These are phyloP conservation scores for Osmoderma eremita DNA, from an alignment of 2,888 invertebrate species.

Conservation along the genomic window DNA sequence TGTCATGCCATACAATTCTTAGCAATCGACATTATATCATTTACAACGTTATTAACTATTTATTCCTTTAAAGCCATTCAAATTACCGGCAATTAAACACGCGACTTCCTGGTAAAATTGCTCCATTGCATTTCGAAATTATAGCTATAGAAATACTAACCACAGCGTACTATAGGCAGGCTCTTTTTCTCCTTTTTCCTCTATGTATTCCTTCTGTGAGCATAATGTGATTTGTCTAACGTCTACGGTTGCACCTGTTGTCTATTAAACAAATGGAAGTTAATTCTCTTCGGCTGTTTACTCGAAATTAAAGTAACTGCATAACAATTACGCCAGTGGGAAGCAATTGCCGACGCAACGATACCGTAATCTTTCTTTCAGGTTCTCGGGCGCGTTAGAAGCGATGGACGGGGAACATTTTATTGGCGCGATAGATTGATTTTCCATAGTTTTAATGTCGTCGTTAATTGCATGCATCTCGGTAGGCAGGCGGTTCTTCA, in stretches of 20 bases:
- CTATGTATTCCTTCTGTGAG: not conserved
- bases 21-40: too few species aligned
- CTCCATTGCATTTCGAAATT: constrained; percentile 5
- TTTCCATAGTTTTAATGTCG: constrained; percentile 27
- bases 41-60: not conserved
- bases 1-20: too few species aligned
- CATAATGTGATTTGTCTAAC: not conserved
- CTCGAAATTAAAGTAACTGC: constrained; percentile 23
- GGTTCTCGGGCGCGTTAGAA: not conserved
- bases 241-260: constrained; percentile 12
- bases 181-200: not conserved
- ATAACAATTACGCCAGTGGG: constrained; percentile 5
- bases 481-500: constrained; percentile 1
- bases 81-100: constrained; percentile 16
- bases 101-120: constrained; percentile 21
- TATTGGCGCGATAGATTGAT: constrained; percentile 18
- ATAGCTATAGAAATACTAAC: not conserved
- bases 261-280: constrained; percentile 26
- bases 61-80: constrained; percentile 1
- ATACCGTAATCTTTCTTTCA: constrained; percentile 16
- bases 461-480: constrained; percentile 29
- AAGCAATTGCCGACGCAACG: constrained; percentile 9
- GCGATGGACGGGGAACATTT: constrained; percentile 14
- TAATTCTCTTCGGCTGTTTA: constrained; percentile 8
- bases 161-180: not conserved